Evolutionary conservation across 2,113 vertebrate genomes (phyloP).

Genomic region (Ceyx cyanopectus): DNA sequence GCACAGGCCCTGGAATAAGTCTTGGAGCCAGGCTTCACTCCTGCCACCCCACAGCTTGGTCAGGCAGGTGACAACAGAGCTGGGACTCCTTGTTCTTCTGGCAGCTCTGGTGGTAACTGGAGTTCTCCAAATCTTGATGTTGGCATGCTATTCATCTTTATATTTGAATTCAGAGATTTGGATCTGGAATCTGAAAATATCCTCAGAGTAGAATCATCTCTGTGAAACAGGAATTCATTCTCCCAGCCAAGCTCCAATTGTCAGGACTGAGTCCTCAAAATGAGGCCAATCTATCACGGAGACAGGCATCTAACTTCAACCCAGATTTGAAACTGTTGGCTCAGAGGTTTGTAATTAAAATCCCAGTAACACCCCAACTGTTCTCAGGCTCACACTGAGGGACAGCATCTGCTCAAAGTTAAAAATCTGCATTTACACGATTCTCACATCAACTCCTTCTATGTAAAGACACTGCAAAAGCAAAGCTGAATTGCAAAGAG

Average conservation of each 20-base stretch:
- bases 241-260: neutral
- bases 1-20: fast-evolving
- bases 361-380: constrained; percentile 14
- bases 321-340: constrained; percentile 27
- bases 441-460: neutral
- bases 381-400: neutral
- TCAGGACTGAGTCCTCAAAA: constrained; percentile 6
- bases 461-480: constrained; percentile 21
- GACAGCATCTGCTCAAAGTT: constrained; percentile 10
- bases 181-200: neutral
- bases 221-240: neutral
- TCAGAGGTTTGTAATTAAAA: constrained; percentile 34
- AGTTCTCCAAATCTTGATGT: neutral
- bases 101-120: neutral
- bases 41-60: neutral
- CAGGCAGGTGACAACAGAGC: neutral
- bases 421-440: constrained; percentile 14
- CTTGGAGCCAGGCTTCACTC: neutral
- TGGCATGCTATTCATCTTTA: neutral
- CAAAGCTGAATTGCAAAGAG: neutral
- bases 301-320: constrained; percentile 31
- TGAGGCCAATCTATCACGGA: constrained; percentile 22
- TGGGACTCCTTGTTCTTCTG: neutral
- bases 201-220: neutral
- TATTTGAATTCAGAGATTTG: neutral